phyloP scores from a whole-genome alignment of 2,797 vertebrate genomes.

The Nasua narica region DNA sequence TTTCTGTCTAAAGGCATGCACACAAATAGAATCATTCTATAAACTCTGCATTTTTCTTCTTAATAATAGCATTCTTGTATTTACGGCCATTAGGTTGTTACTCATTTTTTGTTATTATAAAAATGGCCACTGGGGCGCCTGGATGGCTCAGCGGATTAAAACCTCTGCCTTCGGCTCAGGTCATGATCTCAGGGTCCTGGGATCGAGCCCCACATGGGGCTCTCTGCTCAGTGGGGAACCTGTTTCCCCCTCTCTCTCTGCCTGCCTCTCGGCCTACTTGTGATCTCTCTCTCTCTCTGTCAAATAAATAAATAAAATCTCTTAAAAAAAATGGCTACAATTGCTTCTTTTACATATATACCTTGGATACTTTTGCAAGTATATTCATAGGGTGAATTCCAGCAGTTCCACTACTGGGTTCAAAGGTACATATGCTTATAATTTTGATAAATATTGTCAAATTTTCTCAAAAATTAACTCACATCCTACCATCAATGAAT shows the following conservation, averaged over 20 bases:
- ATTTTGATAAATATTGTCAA: conserved; percentile 12
- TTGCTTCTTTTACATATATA: not conserved
- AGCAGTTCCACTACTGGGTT: not conserved
- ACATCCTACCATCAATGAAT: not conserved
- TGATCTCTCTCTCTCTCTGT: too few relatives aligned
- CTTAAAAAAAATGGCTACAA: not conserved
- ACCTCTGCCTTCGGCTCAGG: too few relatives aligned
- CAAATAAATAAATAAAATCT: too few relatives aligned
- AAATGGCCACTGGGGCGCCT: too few relatives aligned
- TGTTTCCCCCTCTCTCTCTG: too few relatives aligned
- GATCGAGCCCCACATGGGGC: too few relatives aligned
- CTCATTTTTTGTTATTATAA: not conserved
- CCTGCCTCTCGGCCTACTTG: too few relatives aligned
- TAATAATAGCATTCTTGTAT: not conserved
- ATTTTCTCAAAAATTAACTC: conserved; percentile 19
- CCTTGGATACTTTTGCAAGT: not conserved
- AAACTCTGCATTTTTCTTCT: not conserved
- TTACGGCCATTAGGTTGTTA: not conserved
- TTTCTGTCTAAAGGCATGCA: not conserved
- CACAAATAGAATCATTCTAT: not conserved
- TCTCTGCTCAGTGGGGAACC: too few relatives aligned
- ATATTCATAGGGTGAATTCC: not conserved
- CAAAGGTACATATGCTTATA: conserved; percentile 13
- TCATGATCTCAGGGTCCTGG: too few relatives aligned
- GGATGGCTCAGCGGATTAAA: too few relatives aligned